These are phyloP conservation scores for Apamea sordens DNA, from an alignment of 2,888 invertebrate genomes.

Conservation along the genomic window DNA sequence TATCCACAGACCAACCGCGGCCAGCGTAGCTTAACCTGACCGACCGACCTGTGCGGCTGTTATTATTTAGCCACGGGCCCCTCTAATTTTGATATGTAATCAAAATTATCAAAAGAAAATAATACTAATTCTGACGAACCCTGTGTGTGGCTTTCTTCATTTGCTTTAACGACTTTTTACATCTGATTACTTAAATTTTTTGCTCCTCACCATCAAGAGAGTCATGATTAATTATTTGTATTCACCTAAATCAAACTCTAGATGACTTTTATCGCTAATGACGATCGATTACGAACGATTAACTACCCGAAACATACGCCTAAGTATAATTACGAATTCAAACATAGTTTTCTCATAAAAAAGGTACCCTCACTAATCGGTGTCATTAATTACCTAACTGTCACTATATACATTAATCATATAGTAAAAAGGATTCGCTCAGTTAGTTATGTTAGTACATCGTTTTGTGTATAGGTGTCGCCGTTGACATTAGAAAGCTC, in stretches of 20 bases:
- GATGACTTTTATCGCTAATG: slow-evolving; percentile 65
- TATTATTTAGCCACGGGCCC: no score
- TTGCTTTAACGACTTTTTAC: slow-evolving; percentile 50
- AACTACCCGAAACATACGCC: slow-evolving; percentile 56
- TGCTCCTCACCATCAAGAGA: slow-evolving; percentile 32
- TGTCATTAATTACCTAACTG: slow-evolving; percentile 72
- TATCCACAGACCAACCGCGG: no score
- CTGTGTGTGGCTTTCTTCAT: slow-evolving; percentile 47
- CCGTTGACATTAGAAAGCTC: slow-evolving; percentile 82
- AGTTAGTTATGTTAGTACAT: slow-evolving; percentile 77
- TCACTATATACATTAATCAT: slow-evolving; percentile 81
- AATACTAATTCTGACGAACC: slow-evolving; percentile 34
- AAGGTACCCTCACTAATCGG: slow-evolving; percentile 62
- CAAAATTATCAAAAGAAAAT: slow-evolving; percentile 28
- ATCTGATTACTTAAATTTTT: slow-evolving; percentile 55
- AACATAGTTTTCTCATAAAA: slow-evolving; percentile 62
- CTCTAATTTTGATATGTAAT: no score
- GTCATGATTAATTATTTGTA: slow-evolving; percentile 60
- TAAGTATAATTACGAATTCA: slow-evolving; percentile 59
- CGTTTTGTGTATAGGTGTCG: slow-evolving; percentile 67
- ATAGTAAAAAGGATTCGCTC: slow-evolving; percentile 78
- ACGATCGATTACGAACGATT: slow-evolving; percentile 63
- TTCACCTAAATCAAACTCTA: slow-evolving; percentile 60
- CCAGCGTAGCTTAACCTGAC: no score
- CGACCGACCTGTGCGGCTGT: no score